phyloP scores from a whole-genome alignment of 2,797 vertebrate genomes.

The Nannoperca australis region DNA sequence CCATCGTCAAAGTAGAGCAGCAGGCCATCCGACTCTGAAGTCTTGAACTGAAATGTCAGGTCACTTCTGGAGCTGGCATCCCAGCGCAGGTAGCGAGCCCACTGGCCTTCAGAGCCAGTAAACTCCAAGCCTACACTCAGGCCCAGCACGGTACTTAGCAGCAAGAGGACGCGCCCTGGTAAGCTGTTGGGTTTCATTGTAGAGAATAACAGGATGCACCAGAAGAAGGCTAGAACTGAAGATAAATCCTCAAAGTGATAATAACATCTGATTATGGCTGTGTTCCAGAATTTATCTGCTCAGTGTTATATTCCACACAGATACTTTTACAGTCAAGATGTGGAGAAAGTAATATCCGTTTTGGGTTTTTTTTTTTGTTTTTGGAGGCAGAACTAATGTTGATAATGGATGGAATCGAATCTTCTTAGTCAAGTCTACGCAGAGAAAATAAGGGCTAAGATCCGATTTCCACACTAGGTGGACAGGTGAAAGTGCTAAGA shows the following conservation, averaged over 20 bases:
- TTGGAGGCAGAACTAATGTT: slow-evolving; percentile 53
- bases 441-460: slow-evolving; percentile 54
- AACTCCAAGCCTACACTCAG: slow-evolving; percentile 93
- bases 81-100: slow-evolving; percentile 97
- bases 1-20: slow-evolving; percentile 97
- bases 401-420: slow-evolving; percentile 58
- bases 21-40: slow-evolving; percentile 91
- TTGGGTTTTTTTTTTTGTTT: slow-evolving; percentile 39
- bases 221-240: slow-evolving; percentile 49
- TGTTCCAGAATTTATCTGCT: slow-evolving; percentile 62
- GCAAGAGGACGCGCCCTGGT: slow-evolving; percentile 87
- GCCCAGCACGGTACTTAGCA: slow-evolving; percentile 89
- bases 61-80: slow-evolving; percentile 95
- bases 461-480: slow-evolving; percentile 60
- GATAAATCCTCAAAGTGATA: slow-evolving; percentile 69
- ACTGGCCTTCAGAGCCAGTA: slow-evolving; percentile 94
- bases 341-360: slow-evolving; percentile 53
- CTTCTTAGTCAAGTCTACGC: slow-evolving; percentile 52
- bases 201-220: slow-evolving; percentile 68
- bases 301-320: slow-evolving; percentile 74
- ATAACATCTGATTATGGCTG: slow-evolving; percentile 74
- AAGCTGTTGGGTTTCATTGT: slow-evolving; percentile 86
- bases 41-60: slow-evolving; percentile 97
- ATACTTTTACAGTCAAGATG: slow-evolving; percentile 57
- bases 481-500: slow-evolving; percentile 37